A percentile compares a stretch with the other conserved stretches of the same genome.
These are phyloP conservation scores for Euproctis similis DNA, from an alignment of 2,888 invertebrate species.

Conservation along the genomic window DNA sequence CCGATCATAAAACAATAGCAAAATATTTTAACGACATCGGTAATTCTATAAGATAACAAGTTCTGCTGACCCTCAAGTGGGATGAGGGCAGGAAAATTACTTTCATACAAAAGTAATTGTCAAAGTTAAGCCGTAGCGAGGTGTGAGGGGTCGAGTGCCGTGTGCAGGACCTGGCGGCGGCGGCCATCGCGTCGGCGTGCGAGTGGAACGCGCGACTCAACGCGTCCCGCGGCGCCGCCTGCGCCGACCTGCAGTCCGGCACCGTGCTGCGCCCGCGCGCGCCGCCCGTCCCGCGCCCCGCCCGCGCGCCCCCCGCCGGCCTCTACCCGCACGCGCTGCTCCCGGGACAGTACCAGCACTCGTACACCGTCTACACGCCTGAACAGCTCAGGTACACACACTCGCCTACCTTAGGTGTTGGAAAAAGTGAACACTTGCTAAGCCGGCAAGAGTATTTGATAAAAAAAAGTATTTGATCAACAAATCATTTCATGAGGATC, in stretches of 20 bases:
- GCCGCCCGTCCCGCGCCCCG: conserved; percentile 20
- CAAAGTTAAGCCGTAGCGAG: too few species aligned
- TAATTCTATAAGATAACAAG: too few species aligned
- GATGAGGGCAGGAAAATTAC: not conserved
- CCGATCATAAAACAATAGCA: too few species aligned
- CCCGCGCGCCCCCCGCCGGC: conserved; percentile 68
- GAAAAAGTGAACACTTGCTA: too few species aligned
- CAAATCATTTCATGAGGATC: too few species aligned
- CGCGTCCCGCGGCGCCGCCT: conserved; percentile 82
- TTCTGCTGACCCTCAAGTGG: too few species aligned
- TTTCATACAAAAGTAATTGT: too few species aligned
- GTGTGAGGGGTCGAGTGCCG: not conserved
- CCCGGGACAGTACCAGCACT: conserved; percentile 96
- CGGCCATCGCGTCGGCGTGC: conserved; percentile 89
- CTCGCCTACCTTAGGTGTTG: too few species aligned
- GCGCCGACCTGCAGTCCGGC: conserved; percentile 94
- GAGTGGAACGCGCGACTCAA: conserved; percentile 94
- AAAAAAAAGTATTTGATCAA: too few species aligned
- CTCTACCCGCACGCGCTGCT: conserved; percentile 94
- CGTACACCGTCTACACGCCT: conserved; percentile 85
- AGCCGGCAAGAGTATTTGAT: too few species aligned
- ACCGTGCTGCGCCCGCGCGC: conserved; percentile 81
- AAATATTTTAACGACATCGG: too few species aligned
- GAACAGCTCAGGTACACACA: conserved; percentile 83
- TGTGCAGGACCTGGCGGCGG: conserved; percentile 81